Evolutionary conservation across 2,888 invertebrate species (phyloP).

Genomic region (Sphaerophoria taeniata): DNA sequence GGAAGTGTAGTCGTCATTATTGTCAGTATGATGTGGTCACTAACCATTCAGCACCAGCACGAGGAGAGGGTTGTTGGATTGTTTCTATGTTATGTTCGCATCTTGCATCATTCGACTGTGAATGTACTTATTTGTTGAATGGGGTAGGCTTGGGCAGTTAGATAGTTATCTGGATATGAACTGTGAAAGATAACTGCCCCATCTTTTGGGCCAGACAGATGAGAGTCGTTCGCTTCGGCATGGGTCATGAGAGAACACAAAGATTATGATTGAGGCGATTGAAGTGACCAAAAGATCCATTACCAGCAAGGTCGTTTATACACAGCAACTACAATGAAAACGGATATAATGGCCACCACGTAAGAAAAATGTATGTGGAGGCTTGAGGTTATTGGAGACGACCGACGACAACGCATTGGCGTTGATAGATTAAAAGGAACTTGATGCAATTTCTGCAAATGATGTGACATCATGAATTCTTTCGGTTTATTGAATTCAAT

Average conservation of each 20-base stretch:
- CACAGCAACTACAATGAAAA: conserved; percentile 8
- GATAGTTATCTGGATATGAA: conserved; percentile 49
- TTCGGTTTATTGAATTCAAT: conserved; percentile 23
- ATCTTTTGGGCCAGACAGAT: no score
- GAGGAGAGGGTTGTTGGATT: conserved; percentile 35
- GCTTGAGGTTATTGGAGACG: background rate
- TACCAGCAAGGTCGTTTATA: conserved; percentile 31
- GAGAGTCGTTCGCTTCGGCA: background rate
- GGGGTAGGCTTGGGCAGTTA: background rate
- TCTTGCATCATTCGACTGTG: conserved; percentile 12
- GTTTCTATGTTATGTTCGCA: conserved; percentile 58
- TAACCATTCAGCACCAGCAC: no score
- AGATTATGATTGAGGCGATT: conserved; percentile 64
- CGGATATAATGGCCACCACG: conserved; percentile 10
- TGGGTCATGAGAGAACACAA: conserved; percentile 14
- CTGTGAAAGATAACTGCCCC: no score
- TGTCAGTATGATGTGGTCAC: background rate
- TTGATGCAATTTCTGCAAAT: conserved; percentile 61
- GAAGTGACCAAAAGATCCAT: conserved; percentile 52
- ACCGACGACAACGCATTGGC: background rate
- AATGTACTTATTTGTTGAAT: background rate
- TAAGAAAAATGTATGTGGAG: conserved; percentile 1
- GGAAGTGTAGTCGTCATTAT: background rate
- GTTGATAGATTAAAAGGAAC: conserved; percentile 22
- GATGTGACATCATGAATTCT: conserved; percentile 52